A percentile compares a stretch with the other conserved stretches of the same genome.
These are phyloP conservation scores for Nannospalax galili DNA, from an alignment of 2,113 vertebrate species.

Conservation along the genomic window DNA sequence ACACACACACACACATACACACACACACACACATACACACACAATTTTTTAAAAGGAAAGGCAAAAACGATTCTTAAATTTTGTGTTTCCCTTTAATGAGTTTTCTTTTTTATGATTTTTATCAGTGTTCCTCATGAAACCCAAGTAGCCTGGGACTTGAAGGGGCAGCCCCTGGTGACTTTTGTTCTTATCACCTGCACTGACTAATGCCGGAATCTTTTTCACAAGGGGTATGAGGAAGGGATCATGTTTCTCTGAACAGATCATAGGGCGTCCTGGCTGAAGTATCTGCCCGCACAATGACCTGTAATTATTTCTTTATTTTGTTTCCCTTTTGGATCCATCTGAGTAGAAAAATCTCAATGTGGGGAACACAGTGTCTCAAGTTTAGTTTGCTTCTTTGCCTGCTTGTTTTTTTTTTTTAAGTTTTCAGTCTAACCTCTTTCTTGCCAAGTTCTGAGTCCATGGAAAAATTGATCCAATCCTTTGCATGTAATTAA, in stretches of 20 bases:
- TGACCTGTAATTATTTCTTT: slow-evolving; percentile 36
- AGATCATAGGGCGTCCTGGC: background rate
- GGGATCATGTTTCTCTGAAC: background rate
- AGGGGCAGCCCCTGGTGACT: background rate
- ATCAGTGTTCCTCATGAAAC: background rate
- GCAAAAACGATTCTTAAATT: background rate
- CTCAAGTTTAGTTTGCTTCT: background rate
- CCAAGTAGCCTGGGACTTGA: background rate
- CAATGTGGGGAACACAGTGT: background rate
- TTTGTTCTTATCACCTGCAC: background rate
- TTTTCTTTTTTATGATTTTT: background rate
- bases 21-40: background rate
- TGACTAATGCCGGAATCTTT: background rate
- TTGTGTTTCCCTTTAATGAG: background rate
- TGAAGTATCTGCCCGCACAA: background rate
- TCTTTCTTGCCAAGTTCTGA: slow-evolving; percentile 51
- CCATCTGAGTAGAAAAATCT: background rate
- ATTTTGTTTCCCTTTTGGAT: slow-evolving; percentile 44
- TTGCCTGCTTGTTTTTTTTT: background rate
- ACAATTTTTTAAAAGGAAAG: too few relatives aligned
- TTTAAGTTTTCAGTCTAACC: background rate
- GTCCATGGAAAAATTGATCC: slow-evolving; percentile 55
- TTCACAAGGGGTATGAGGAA: background rate
- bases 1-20: too few relatives aligned
- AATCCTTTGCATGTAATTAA: slow-evolving; percentile 34